Conservation (phyloP, 2,797 vertebrate species). For the Sparidentex hasta region DNA sequence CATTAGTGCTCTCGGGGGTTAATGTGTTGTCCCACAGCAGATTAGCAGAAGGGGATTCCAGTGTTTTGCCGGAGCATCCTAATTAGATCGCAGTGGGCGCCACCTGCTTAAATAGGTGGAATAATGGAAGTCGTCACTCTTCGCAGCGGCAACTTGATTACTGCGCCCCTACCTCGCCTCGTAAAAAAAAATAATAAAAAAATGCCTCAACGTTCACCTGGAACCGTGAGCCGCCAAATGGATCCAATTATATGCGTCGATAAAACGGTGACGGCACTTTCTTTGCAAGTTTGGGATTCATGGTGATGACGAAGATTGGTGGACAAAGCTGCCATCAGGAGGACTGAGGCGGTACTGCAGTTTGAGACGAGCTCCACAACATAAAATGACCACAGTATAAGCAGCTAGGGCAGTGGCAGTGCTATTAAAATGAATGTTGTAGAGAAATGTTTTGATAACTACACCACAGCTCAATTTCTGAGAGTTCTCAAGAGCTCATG, state of each 20-base stretch:
- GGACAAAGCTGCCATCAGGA: constrained; percentile 62
- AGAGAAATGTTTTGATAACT: not conserved
- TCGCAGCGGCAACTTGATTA: constrained; percentile 73
- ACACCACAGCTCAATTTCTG: too few species aligned
- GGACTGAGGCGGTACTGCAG: constrained; percentile 50
- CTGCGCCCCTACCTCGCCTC: constrained; percentile 39
- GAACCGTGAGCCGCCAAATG: constrained; percentile 42
- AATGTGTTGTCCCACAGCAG: constrained; percentile 79
- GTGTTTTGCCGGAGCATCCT: constrained; percentile 67
- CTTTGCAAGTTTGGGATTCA: constrained; percentile 5
- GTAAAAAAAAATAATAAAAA: constrained; percentile 62
- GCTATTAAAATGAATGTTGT: not conserved
- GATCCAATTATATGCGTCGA: constrained; percentile 61
- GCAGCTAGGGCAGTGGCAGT: not conserved
- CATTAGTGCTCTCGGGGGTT: constrained; percentile 76
- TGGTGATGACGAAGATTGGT: constrained; percentile 4
- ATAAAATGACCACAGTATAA: not conserved
- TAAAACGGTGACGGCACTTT: constrained; percentile 49
- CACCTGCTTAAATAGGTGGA: constrained; percentile 66
- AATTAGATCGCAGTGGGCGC: constrained; percentile 80
- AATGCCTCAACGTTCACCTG: constrained; percentile 60
- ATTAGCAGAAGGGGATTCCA: constrained; percentile 66
- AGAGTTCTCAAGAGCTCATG: not conserved
- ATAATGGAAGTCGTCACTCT: constrained; percentile 76
- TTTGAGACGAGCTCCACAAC: not conserved